Conservation (phyloP, 2,797 vertebrate species). For the Sebastes hopkinsi region DNA sequence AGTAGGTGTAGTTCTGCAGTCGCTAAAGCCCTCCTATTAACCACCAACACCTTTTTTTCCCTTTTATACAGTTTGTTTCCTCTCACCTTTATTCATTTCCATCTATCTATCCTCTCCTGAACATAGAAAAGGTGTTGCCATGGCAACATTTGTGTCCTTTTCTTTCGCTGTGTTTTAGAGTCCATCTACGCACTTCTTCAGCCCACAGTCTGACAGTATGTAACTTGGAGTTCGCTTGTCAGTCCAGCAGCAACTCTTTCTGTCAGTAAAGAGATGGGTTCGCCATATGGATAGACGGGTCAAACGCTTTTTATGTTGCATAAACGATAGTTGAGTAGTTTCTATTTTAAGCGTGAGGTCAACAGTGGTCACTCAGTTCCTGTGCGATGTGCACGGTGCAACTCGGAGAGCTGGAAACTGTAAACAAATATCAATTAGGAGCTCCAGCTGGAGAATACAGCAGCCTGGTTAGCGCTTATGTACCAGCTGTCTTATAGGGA, state of each 20-base stretch:
- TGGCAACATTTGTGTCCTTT: constrained; percentile 17
- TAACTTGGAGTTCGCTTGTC: background rate
- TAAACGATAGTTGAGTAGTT: background rate
- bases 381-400: background rate
- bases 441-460: background rate
- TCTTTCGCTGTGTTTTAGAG: background rate
- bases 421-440: background rate
- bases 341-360: background rate
- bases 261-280: background rate
- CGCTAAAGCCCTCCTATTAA: background rate
- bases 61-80: background rate
- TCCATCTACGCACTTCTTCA: constrained; percentile 16
- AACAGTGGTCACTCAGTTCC: background rate
- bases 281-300: background rate
- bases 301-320: background rate
- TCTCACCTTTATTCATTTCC: background rate
- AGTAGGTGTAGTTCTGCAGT: background rate
- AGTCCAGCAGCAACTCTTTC: background rate
- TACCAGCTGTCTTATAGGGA: background rate
- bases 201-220: background rate
- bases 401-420: background rate
- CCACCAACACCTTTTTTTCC: background rate
- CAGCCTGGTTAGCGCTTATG: background rate
- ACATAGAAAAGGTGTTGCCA: constrained; percentile 28
- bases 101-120: background rate